These are phyloP conservation scores for Drosophila azteca DNA, from an alignment of 1,140 invertebrate species.

Conservation along the genomic window DNA sequence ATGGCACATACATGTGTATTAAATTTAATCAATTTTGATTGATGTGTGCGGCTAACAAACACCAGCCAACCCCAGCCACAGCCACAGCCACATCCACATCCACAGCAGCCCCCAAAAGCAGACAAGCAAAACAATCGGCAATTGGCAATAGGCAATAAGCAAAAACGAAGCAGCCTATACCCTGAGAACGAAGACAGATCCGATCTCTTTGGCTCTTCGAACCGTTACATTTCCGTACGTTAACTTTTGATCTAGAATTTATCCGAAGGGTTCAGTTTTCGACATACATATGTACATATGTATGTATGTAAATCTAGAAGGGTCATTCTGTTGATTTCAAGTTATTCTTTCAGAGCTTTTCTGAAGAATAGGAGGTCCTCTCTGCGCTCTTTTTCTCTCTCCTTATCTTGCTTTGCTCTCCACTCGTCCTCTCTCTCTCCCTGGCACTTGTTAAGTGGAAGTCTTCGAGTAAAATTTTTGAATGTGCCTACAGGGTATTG, in stretches of 20 bases:
- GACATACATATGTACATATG: too few relatives aligned
- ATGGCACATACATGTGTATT: constrained; percentile 49
- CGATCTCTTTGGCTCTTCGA: too few relatives aligned
- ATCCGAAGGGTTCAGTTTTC: too few relatives aligned
- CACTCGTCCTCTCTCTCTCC: neutral
- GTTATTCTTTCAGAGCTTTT: too few relatives aligned
- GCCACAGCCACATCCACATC: constrained; percentile 12
- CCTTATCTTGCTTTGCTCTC: too few relatives aligned
- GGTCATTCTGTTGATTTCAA: too few relatives aligned
- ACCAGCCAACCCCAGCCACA: neutral
- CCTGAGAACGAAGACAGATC: neutral
- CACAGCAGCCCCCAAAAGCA: constrained; percentile 27
- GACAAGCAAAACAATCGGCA: constrained; percentile 1
- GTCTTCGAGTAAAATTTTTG: neutral
- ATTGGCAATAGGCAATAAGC: constrained; percentile 3
- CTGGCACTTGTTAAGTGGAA: neutral
- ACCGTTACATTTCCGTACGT: too few relatives aligned
- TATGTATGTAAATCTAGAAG: too few relatives aligned
- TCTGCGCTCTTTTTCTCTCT: too few relatives aligned
- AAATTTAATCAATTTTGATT: constrained; percentile 79
- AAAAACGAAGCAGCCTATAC: constrained; percentile 35
- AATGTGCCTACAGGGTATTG: constrained; percentile 8
- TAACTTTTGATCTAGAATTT: too few relatives aligned
- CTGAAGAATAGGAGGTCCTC: too few relatives aligned
- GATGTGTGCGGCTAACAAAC: constrained; percentile 63